phyloP scores from a whole-genome alignment of 2,888 invertebrate species.

The Lysandra bellargus region DNA sequence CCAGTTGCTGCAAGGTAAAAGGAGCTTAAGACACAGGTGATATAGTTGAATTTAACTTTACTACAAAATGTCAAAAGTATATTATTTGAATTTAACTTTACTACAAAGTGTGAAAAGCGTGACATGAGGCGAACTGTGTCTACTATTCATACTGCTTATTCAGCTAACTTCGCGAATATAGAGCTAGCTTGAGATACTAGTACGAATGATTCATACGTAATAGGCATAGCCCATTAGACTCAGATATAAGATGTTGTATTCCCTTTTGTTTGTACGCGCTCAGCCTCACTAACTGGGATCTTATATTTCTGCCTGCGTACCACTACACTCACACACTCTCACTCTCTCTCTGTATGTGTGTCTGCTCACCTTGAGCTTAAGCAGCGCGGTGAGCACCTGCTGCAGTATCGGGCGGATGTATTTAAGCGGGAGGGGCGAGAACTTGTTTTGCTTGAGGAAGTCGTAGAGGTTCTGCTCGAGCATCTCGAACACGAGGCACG shows the following conservation, averaged over 20 bases:
- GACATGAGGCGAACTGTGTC: too few species aligned
- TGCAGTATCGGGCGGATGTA: constrained; percentile 99
- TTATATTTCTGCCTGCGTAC: background rate
- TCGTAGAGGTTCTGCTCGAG: constrained; percentile 99
- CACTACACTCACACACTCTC: background rate
- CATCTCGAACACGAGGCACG: constrained; percentile 99
- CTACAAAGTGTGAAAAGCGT: too few species aligned
- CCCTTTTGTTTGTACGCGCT: too few species aligned
- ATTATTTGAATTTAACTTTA: background rate
- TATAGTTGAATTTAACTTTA: background rate
- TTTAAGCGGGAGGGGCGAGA: constrained; percentile 98
- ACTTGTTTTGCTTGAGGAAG: constrained; percentile 99
- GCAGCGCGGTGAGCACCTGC: constrained; percentile 94
- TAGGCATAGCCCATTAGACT: too few species aligned
- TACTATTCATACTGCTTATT: too few species aligned
- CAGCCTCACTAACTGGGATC: too few species aligned
- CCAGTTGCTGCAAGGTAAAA: constrained; percentile 88
- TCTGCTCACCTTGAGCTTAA: constrained; percentile 89
- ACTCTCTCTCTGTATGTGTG: background rate
- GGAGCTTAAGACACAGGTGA: background rate
- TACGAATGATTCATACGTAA: too few species aligned
- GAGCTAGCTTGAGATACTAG: too few species aligned
- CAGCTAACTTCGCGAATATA: too few species aligned
- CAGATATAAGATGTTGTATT: too few species aligned
- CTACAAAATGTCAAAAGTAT: too few species aligned